Percentiles rank a stretch among this genome's conserved stretches.
These are phyloP conservation scores for Philypnodon macrostomus DNA, from an alignment of 2,797 vertebrate species.

Conservation along the genomic window DNA sequence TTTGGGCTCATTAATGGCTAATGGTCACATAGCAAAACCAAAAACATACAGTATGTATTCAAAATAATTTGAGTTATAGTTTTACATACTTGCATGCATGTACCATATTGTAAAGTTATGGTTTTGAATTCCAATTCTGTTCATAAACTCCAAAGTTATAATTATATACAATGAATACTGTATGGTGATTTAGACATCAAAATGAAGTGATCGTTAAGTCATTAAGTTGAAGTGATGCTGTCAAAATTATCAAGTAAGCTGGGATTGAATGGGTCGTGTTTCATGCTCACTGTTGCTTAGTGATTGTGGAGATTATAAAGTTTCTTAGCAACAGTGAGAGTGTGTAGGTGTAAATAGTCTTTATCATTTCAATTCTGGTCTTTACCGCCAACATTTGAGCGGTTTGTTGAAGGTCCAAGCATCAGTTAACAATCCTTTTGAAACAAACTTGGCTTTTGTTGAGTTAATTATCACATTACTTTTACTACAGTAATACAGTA, in stretches of 20 bases:
- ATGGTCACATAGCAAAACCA: no score
- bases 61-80: no score
- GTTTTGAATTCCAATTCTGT: no score
- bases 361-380: constrained; percentile 31
- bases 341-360: constrained; percentile 38
- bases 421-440: constrained; percentile 4
- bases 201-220: neutral
- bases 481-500: neutral
- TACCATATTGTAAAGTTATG: no score
- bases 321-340: constrained; percentile 57
- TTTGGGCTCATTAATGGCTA: no score
- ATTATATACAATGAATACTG: neutral
- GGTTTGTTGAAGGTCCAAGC: constrained; percentile 13
- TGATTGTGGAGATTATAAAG: constrained; percentile 39
- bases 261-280: constrained; percentile 6
- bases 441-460: neutral
- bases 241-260: constrained; percentile 11
- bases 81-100: no score
- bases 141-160: neutral
- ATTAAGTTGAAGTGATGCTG: constrained; percentile 5
- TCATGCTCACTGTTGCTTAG: constrained; percentile 39
- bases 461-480: neutral
- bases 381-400: constrained; percentile 25
- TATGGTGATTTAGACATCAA: constrained; percentile 12
- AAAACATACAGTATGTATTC: no score